phyloP scores from a whole-genome alignment of 2,797 vertebrate species.

The Rhadinocentrus ornatus region DNA sequence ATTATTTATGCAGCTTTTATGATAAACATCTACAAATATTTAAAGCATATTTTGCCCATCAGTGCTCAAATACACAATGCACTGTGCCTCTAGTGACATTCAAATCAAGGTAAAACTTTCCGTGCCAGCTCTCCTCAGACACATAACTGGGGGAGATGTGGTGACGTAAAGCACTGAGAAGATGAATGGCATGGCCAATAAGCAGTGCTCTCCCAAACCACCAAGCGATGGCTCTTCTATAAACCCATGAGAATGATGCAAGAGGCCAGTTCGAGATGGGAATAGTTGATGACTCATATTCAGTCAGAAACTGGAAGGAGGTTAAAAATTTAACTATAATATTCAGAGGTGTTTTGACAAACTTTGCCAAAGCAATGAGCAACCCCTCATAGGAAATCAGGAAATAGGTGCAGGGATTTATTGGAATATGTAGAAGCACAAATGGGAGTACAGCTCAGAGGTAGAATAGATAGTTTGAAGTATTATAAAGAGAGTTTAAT shows the following conservation, averaged over 20 bases:
- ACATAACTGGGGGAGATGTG: neutral
- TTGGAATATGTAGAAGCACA: too few relatives aligned
- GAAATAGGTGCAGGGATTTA: too few relatives aligned
- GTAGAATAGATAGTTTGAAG: too few relatives aligned
- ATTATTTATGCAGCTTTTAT: too few relatives aligned
- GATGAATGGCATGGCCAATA: conserved; percentile 52
- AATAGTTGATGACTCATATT: conserved; percentile 10
- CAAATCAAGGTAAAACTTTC: neutral
- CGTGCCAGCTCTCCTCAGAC: neutral
- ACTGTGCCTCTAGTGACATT: neutral
- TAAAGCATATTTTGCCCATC: too few relatives aligned
- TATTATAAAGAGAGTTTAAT: too few relatives aligned
- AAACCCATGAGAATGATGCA: conserved; percentile 33
- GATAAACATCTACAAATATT: too few relatives aligned
- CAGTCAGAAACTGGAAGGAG: conserved; percentile 22
- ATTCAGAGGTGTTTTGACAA: neutral
- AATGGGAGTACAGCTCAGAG: too few relatives aligned
- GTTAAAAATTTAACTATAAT: conserved; percentile 22
- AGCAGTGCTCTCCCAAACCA: conserved; percentile 40
- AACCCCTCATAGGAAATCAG: neutral
- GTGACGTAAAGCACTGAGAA: conserved; percentile 17
- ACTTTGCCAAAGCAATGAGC: neutral
- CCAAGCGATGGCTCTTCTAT: conserved; percentile 26
- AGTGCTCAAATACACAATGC: neutral
- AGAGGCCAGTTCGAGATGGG: conserved; percentile 38